Conservation (phyloP, 2,888 invertebrate species). For the Cheilosia pagana region DNA sequence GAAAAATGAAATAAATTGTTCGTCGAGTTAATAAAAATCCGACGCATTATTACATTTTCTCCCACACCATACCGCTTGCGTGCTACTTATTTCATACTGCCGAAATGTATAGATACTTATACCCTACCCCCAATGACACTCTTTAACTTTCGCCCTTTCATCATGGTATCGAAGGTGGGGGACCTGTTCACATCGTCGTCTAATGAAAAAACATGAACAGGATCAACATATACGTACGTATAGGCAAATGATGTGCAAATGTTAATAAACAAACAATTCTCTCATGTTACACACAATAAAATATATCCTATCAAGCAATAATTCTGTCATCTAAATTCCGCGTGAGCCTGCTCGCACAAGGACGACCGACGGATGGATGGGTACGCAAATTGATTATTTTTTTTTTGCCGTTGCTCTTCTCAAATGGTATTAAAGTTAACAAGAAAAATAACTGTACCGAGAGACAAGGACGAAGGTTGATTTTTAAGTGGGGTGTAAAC, state of each 20-base stretch:
- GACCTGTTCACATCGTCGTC: slow-evolving; percentile 14
- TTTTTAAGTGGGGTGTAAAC: background rate
- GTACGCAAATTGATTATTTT: slow-evolving; percentile 20
- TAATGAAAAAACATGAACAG: slow-evolving; percentile 51
- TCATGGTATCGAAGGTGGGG: slow-evolving; percentile 61
- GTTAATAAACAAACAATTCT: slow-evolving; percentile 57
- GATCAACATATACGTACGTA: slow-evolving; percentile 52
- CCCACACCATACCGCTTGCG: background rate
- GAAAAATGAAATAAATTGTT: slow-evolving; percentile 59
- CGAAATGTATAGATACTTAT: background rate
- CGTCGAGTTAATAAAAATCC: slow-evolving; percentile 60
- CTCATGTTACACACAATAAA: slow-evolving; percentile 59
- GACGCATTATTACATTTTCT: slow-evolving; percentile 47
- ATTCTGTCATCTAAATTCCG: slow-evolving; percentile 61
- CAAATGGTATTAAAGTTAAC: slow-evolving; percentile 26
- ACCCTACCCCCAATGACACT: background rate
- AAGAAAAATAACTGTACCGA: background rate
- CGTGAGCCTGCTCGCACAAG: background rate
- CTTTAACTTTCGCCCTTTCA: slow-evolving; percentile 8
- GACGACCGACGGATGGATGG: background rate
- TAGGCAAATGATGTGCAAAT: slow-evolving; percentile 67
- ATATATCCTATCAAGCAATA: slow-evolving; percentile 62
- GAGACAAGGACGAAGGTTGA: background rate
- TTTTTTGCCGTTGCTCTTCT: background rate
- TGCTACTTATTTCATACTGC: slow-evolving; percentile 1